Evolutionary conservation across 2,888 invertebrate species (phyloP), one percentile per base, ranked within the genome.

Genomic region (Spodoptera littoralis): DNA sequence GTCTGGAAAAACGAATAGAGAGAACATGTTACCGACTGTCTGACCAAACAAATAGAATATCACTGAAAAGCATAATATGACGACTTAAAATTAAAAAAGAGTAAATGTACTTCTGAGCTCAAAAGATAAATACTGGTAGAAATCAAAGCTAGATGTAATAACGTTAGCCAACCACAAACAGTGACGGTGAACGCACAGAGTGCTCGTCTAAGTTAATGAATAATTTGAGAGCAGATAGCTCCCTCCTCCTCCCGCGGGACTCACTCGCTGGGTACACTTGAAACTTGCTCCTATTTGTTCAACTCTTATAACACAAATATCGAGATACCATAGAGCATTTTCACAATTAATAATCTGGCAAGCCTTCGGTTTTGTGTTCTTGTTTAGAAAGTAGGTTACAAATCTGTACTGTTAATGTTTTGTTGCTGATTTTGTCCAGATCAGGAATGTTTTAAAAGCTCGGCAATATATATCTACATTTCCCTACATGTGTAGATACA

Each of bases 1-100:
- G 74, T 84, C 92, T 90, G 90, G 68, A 91, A 86, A 85, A 87
- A 78, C 12, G 64, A 70, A 77, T 24, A 79, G 62, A 76, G 65
- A 72, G 45, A 75, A 59, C 36, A 65, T 49, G 66, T 71, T 65
- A 72, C 47, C 48, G 54, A 56, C 60, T 54, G 65, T 62, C 60
- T 65, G 64, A 59, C 47, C 63, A 51, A 24, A 67, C 53, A 43
- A 57, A 56, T 47, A 30, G 36, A 65, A 57, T 13, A 59, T 18
- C 22, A 54, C 47, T 27, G 30, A 8, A 43, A 43, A 9, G 8
- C 18, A 18, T 18, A 18, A 27, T 36, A 36, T 36, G 36, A 36
- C 36, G 36, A 36, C 8, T 9, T 36, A 1, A 6, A 36, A 36
- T 36, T n/a, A 43, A 13, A 44, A 27, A 47, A 4, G 27, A 5